phyloP scores from a whole-genome alignment of 2,888 invertebrate species.

The Noctuana brunneofusca region DNA sequence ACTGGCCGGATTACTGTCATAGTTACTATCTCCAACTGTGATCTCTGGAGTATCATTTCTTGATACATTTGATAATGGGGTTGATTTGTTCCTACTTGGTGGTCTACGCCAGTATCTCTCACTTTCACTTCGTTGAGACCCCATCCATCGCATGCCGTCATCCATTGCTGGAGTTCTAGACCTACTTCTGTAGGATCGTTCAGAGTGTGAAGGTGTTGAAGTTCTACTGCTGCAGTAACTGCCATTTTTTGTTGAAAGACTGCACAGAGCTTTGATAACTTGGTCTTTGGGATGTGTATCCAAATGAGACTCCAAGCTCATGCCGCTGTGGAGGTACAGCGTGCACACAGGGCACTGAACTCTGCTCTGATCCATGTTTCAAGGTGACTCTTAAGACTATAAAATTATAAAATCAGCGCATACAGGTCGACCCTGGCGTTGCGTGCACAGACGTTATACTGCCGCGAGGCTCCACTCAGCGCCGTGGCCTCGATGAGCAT shows the following conservation, averaged over 20 bases:
- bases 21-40: slow-evolving; percentile 60
- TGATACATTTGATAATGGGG: slow-evolving; percentile 54
- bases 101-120: slow-evolving; percentile 73
- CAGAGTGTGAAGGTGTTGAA: slow-evolving; percentile 67
- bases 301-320: slow-evolving; percentile 90
- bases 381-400: slow-evolving; percentile 40
- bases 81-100: slow-evolving; percentile 64
- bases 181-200: slow-evolving; percentile 70
- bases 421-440: slow-evolving; percentile 45
- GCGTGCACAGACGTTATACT: slow-evolving; percentile 47
- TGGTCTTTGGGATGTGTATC: slow-evolving; percentile 94
- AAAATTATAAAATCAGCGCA: slow-evolving; percentile 42
- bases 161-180: slow-evolving; percentile 68
- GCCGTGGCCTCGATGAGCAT: slow-evolving; percentile 72
- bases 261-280: slow-evolving; percentile 90
- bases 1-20: slow-evolving; percentile 56
- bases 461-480: slow-evolving; percentile 58
- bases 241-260: slow-evolving; percentile 70
- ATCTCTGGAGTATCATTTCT: slow-evolving; percentile 63
- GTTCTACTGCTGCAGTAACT: slow-evolving; percentile 71
- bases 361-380: slow-evolving; percentile 69
- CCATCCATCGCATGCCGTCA: slow-evolving; percentile 62
- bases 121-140: slow-evolving; percentile 60
- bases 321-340: slow-evolving; percentile 91
- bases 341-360: slow-evolving; percentile 93